Evolutionary conservation across 2,888 invertebrate genomes (phyloP), one percentile per base, ranked within the genome.

Genomic region (Thumatha senex): DNA sequence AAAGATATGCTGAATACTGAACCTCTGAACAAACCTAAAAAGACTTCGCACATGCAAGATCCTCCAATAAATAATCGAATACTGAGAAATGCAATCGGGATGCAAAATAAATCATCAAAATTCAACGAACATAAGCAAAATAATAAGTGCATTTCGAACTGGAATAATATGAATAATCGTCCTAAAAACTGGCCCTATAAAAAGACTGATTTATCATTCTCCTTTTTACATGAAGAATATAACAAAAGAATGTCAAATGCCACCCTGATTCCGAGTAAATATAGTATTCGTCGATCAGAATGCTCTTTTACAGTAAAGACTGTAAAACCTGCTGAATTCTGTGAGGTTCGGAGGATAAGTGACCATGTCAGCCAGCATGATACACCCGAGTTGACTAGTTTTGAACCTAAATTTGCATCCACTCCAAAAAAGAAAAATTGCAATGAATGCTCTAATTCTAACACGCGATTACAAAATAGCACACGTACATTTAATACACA

Each of bases 361-460:
- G 40, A 36, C 42, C 40, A 24, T 13, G 48, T 24, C 14, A 58
- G 10, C 9, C 48, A 55, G 29, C 5, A 52, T 9, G 40, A 43
- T 39, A 48, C 54, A 13, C 47, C 50, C 30, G 44, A 50, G 14
- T 51, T 60, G 9, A 52, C 56, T 44, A 57, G 75, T 44, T 86
- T 86, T 58, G 67, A 66, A 29, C 86, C 86, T 31, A 64, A 54
- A 38, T 73, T 77, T 62, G 63, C 69, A 24, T 86, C 86, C 0
- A 86, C 86, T 10, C 86, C 85, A 15, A 69, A 59, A n/a, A 81
- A 74, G 65, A 54, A 52, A 24, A 10, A 39, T 15, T 1, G 5
- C 0, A 18, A 1, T 18, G 5, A n/a, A 11, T 7, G 1, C 29
- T 30, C 11, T 18, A 40, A n/a, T 35, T 12, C 29, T 34, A 36